These are phyloP conservation scores for Oreonectes daqikongensis DNA, from an alignment of 2,797 vertebrate species.

Conservation along the genomic window DNA sequence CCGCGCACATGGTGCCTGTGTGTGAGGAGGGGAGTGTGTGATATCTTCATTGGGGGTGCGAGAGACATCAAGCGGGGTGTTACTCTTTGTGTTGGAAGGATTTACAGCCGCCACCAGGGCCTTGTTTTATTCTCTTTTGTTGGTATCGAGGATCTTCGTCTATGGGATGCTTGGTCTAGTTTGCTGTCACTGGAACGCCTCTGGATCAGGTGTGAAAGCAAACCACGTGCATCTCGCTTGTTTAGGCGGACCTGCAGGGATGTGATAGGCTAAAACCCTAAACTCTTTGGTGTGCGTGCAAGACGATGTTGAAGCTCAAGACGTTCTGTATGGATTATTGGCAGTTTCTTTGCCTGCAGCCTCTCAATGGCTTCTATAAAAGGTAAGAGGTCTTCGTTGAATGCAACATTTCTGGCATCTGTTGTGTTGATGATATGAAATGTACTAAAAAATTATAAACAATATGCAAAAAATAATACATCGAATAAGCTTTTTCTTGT, in stretches of 20 bases:
- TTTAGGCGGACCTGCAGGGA: constrained; percentile 15
- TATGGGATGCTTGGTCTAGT: constrained; percentile 10
- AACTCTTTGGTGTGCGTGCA: constrained; percentile 29
- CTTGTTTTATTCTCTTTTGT: not conserved
- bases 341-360: constrained; percentile 95
- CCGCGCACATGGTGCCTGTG: not conserved
- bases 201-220: constrained; percentile 40
- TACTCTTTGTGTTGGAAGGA: constrained; percentile 28
- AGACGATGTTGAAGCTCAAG: constrained; percentile 93
- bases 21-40: constrained; percentile 1
- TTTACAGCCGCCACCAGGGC: constrained; percentile 13
- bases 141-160: not conserved
- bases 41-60: constrained; percentile 37
- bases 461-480: too few relatives aligned
- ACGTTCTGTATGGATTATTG: constrained; percentile 97
- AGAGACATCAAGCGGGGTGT: constrained; percentile 26
- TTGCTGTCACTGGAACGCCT: not conserved
- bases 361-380: constrained; percentile 89
- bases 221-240: constrained; percentile 20
- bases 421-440: not conserved
- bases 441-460: too few relatives aligned
- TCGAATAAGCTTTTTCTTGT: too few relatives aligned
- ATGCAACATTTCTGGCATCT: too few relatives aligned
- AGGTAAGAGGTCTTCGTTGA: constrained; percentile 78
- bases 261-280: constrained; percentile 14